phyloP scores from a whole-genome alignment of 2,888 invertebrate species.

The Sarcophaga variegata region DNA sequence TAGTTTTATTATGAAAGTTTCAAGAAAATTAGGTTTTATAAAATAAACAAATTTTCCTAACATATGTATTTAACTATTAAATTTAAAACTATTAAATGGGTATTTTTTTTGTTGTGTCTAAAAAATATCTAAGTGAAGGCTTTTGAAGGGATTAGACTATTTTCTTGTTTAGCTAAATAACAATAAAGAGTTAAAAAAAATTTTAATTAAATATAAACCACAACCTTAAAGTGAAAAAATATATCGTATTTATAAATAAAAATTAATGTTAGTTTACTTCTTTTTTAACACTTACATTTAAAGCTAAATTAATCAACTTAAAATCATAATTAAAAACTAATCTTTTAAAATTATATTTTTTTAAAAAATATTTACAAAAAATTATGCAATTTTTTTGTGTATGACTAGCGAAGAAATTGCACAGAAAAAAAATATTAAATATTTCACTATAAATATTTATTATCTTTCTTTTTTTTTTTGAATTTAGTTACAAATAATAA shows the following conservation, averaged over 20 bases:
- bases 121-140: not conserved
- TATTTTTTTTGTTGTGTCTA: not conserved
- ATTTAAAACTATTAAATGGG: not conserved
- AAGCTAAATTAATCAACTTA: constrained; percentile 55
- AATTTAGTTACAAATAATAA: not conserved
- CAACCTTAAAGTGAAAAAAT: constrained; percentile 77
- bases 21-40: not conserved
- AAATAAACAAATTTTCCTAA: not conserved
- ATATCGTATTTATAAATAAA: constrained; percentile 12
- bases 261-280: constrained; percentile 19
- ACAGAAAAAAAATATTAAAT: constrained; percentile 45
- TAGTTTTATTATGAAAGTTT: not conserved
- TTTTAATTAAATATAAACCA: constrained; percentile 75
- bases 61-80: not conserved
- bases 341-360: constrained; percentile 30
- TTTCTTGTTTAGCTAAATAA: constrained; percentile 33
- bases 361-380: constrained; percentile 66
- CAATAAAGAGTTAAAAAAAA: constrained; percentile 53
- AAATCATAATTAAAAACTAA: constrained; percentile 46
- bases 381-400: constrained; percentile 66
- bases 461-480: not conserved
- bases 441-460: constrained; percentile 11
- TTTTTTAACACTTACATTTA: constrained; percentile 52
- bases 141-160: not conserved
- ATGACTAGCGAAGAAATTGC: constrained; percentile 70